Percentiles rank a stretch among this genome's conserved stretches.
Conservation (phyloP, 1,140 invertebrate genomes). For the Orius insidiosus region DNA sequence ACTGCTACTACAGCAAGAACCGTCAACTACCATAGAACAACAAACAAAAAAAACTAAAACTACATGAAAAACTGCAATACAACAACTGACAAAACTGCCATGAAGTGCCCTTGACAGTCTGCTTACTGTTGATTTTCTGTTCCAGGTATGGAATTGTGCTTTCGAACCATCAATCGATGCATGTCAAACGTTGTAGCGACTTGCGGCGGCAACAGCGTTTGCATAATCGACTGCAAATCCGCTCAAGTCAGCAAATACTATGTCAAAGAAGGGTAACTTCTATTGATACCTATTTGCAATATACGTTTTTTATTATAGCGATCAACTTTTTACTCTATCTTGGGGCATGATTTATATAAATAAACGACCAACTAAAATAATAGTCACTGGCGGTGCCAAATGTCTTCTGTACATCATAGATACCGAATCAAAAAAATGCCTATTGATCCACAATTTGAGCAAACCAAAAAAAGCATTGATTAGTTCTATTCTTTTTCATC, state of each 20-base stretch:
- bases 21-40: no score
- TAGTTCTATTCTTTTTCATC: conserved; percentile 30
- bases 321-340: conserved; percentile 8
- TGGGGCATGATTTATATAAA: background rate
- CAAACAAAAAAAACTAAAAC: no score
- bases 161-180: conserved; percentile 28
- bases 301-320: background rate
- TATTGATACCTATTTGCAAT: no score
- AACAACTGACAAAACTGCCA: no score
- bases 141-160: conserved; percentile 30
- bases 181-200: conserved; percentile 28
- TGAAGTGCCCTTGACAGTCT: background rate
- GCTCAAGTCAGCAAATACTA: conserved; percentile 31
- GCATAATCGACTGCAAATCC: conserved; percentile 30
- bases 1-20: no score
- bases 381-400: conserved; percentile 28
- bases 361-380: conserved; percentile 24
- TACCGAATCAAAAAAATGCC: conserved; percentile 12
- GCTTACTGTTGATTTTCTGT: background rate
- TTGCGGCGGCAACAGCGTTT: conserved; percentile 33
- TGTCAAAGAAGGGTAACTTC: conserved; percentile 18
- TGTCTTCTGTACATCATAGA: conserved; percentile 24
- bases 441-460: background rate
- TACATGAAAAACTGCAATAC: no score
- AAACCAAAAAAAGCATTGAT: conserved; percentile 17